phyloP scores from a whole-genome alignment of 2,888 invertebrate genomes.

The Amblyjoppa proteus region DNA sequence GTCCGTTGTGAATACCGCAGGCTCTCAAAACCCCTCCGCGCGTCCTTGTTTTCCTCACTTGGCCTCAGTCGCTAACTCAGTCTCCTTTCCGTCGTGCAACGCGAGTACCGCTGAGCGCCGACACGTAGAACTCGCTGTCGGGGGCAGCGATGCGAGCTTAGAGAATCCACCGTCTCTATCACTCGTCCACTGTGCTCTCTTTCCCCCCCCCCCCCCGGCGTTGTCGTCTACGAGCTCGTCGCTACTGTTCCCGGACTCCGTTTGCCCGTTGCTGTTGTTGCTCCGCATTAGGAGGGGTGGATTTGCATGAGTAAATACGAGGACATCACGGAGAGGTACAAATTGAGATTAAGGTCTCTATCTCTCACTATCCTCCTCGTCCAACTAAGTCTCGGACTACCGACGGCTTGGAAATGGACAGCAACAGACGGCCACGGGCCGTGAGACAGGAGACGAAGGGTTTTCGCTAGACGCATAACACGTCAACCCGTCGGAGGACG shows the following conservation, averaged over 20 bases:
- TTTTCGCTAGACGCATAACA: slow-evolving; percentile 15
- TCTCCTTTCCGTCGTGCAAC: neutral
- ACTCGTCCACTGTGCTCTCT: slow-evolving; percentile 44
- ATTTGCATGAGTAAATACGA: slow-evolving; percentile 78
- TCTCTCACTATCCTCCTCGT: slow-evolving; percentile 61
- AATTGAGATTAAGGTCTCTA: slow-evolving; percentile 77
- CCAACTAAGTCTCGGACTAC: slow-evolving; percentile 53
- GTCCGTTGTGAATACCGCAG: slow-evolving; percentile 38
- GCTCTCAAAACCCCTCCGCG: slow-evolving; percentile 15
- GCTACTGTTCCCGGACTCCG: slow-evolving; percentile 38
- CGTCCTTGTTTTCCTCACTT: slow-evolving; percentile 28
- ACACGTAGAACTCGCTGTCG: slow-evolving; percentile 57
- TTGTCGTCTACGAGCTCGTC: slow-evolving; percentile 60
- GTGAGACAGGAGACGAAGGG: slow-evolving; percentile 38
- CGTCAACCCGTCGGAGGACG: slow-evolving; percentile 17
- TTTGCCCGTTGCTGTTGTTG: slow-evolving; percentile 63
- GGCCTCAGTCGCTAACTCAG: slow-evolving; percentile 36
- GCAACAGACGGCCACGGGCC: slow-evolving; percentile 43
- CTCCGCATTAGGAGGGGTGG: slow-evolving; percentile 71
- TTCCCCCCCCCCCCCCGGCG: slow-evolving; percentile 28
- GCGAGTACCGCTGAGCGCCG: slow-evolving; percentile 34
- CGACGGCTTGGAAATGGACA: slow-evolving; percentile 41
- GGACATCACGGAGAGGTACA: slow-evolving; percentile 70
- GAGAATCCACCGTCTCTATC: slow-evolving; percentile 39
- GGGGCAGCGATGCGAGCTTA: slow-evolving; percentile 47